Percentiles rank a stretch among this genome's conserved stretches.
phyloP scores from a whole-genome alignment of 2,888 invertebrate genomes.

The Leptogaster cylindrica region DNA sequence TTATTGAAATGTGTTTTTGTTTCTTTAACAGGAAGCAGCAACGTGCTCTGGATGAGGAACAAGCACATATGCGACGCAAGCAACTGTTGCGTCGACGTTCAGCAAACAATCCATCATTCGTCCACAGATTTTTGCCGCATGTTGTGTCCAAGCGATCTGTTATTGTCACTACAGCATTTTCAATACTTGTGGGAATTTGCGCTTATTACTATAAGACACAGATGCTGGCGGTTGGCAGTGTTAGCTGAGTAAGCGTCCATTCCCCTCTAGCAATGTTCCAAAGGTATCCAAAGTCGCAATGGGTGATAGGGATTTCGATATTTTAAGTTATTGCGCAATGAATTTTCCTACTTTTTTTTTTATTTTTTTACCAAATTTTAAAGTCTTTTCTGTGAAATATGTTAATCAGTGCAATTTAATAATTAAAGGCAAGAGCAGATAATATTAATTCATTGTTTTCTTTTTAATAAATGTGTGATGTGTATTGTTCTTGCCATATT shows the following conservation, averaged over 20 bases:
- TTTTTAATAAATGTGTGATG: too few relatives aligned
- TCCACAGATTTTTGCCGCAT: conserved; percentile 54
- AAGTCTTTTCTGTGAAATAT: too few relatives aligned
- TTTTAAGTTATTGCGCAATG: conserved; percentile 40
- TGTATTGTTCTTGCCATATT: too few relatives aligned
- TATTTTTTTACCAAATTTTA: too few relatives aligned
- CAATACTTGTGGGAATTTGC: conserved; percentile 60
- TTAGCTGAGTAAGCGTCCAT: conserved; percentile 57
- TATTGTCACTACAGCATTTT: conserved; percentile 61
- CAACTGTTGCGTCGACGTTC: conserved; percentile 55
- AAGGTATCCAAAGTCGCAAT: conserved; percentile 45
- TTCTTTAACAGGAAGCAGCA: conserved; percentile 65
- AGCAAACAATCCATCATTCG: conserved; percentile 49
- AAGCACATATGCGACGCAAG: conserved; percentile 60
- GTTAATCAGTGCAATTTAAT: too few relatives aligned
- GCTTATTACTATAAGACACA: conserved; percentile 62
- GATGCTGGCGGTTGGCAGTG: conserved; percentile 57
- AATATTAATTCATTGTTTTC: too few relatives aligned
- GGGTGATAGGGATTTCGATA: conserved; percentile 44
- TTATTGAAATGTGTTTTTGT: background rate
- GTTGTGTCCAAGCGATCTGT: conserved; percentile 54
- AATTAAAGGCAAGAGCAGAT: too few relatives aligned
- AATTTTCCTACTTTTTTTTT: too few relatives aligned
- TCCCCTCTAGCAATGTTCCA: conserved; percentile 45
- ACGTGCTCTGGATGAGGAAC: conserved; percentile 67